phyloP scores from a whole-genome alignment of 1,140 invertebrate species.

The Platyscapa corneri region DNA sequence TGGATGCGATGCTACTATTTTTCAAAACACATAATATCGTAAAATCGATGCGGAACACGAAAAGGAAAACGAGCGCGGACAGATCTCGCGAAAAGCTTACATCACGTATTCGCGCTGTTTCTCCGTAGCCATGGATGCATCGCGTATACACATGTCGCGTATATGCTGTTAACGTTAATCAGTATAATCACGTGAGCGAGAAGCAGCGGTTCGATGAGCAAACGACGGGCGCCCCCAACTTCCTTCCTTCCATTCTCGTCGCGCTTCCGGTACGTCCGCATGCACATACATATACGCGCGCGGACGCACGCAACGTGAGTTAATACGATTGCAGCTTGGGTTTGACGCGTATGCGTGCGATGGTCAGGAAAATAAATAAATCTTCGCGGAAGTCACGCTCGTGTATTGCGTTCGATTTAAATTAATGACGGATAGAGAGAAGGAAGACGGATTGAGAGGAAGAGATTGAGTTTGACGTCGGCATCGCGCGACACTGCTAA shows the following conservation, averaged over 20 bases:
- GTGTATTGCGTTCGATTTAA: constrained; percentile 4
- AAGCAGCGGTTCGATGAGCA: constrained; percentile 53
- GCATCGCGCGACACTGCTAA: background rate
- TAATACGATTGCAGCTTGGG: background rate
- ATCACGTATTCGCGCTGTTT: constrained; percentile 18
- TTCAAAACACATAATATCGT: background rate
- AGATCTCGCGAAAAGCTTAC: constrained; percentile 34
- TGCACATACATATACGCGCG: background rate
- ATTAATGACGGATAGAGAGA: constrained; percentile 8
- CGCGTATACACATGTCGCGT: background rate
- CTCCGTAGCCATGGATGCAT: background rate
- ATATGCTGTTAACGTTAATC: constrained; percentile 34
- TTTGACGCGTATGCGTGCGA: background rate
- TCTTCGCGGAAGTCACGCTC: constrained; percentile 49
- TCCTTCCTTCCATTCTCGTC: constrained; percentile 61
- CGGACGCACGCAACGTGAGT: background rate
- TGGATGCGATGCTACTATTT: background rate
- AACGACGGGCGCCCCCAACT: constrained; percentile 55
- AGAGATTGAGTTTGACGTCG: background rate
- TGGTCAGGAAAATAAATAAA: constrained; percentile 54
- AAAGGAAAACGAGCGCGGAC: background rate
- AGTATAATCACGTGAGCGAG: constrained; percentile 44
- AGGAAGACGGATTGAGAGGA: background rate
- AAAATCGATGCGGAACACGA: background rate
- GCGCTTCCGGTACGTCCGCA: constrained; percentile 54